Percentiles rank a stretch among this genome's conserved stretches.
Conservation (phyloP, 2,797 vertebrate genomes). For the Intellagama lesueurii region DNA sequence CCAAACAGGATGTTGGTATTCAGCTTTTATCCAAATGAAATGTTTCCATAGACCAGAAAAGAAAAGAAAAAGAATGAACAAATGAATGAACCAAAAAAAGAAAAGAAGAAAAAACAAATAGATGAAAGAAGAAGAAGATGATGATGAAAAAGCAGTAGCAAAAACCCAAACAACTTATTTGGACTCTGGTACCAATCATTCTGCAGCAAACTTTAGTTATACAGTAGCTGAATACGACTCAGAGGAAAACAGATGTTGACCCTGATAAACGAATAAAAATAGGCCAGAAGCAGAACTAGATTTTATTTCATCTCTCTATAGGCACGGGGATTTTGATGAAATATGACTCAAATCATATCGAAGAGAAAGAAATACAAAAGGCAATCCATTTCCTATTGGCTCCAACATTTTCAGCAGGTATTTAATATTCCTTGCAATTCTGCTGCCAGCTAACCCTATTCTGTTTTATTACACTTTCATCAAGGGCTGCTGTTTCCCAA, state of each 20-base stretch:
- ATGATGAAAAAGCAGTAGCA: background rate
- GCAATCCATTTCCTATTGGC: conserved; percentile 38
- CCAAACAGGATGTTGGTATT: too few species aligned
- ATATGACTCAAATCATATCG: conserved; percentile 54
- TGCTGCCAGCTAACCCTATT: background rate
- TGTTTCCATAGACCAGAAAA: too few species aligned
- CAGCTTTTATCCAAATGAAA: background rate
- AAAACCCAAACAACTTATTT: background rate
- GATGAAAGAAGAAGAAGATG: background rate
- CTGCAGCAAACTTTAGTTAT: conserved; percentile 1
- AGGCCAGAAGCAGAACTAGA: conserved; percentile 54
- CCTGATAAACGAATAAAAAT: conserved; percentile 70
- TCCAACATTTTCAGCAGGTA: conserved; percentile 26
- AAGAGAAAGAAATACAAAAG: conserved; percentile 57
- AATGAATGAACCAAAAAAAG: too few species aligned
- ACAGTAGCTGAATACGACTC: conserved; percentile 59
- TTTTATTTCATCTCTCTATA: conserved; percentile 44
- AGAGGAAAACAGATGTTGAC: conserved; percentile 70
- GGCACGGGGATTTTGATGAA: conserved; percentile 53
- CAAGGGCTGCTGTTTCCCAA: background rate
- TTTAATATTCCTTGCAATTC: conserved; percentile 20
- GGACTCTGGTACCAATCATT: background rate
- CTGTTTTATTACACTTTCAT: background rate
- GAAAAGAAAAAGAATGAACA: too few species aligned
- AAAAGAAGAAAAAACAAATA: too few species aligned